These are phyloP conservation scores for Thoracochromis brauschi DNA, from an alignment of 2,113 vertebrate species.

Conservation along the genomic window DNA sequence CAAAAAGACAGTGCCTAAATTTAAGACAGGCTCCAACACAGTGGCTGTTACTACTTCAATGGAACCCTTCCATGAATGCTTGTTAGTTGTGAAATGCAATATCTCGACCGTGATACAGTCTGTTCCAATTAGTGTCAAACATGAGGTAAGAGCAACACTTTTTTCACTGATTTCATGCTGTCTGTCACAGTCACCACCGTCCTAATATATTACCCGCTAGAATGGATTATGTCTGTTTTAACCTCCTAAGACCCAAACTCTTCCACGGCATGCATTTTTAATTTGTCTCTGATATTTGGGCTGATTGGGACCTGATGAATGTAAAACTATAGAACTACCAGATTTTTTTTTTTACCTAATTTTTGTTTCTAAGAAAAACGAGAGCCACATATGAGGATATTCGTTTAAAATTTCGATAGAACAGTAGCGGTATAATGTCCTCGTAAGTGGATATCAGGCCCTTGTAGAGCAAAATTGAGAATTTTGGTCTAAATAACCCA, in stretches of 20 bases:
- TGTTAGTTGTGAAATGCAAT: neutral
- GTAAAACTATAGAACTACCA: neutral
- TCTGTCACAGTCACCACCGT: neutral
- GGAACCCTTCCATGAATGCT: neutral
- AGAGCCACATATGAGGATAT: neutral
- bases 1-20: neutral
- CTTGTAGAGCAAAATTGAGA: neutral
- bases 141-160: neutral
- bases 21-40: neutral
- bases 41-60: neutral
- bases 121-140: neutral
- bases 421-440: no score
- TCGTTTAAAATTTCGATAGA: rapidly evolving
- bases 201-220: neutral
- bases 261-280: neutral
- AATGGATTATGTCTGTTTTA: neutral
- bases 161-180: neutral
- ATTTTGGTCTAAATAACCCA: neutral
- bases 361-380: neutral
- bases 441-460: neutral
- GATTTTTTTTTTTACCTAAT: neutral
- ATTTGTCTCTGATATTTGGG: neutral
- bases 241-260: neutral
- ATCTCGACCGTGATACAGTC: neutral
- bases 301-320: neutral